Evolutionary conservation across 2,797 vertebrate species (phyloP).

Genomic region (Triplophysa bombifrons): DNA sequence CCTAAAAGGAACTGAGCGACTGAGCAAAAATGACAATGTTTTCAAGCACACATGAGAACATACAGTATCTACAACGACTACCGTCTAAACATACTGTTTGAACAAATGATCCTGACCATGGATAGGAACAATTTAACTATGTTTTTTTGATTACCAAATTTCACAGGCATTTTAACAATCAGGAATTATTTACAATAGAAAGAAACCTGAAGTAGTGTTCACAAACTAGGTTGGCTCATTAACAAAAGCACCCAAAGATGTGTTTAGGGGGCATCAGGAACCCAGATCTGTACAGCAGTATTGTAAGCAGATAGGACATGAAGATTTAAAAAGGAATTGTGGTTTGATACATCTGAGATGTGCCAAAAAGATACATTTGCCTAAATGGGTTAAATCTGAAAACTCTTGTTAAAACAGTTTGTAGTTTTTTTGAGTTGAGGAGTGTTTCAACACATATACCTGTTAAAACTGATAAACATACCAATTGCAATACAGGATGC

Average conservation of each 20-base stretch:
- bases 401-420: not conserved
- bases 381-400: not conserved
- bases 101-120: not conserved
- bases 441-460: not conserved
- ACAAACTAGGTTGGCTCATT: not conserved
- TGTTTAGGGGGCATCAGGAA: constrained; percentile 6
- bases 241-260: not conserved
- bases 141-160: not conserved
- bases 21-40: constrained; percentile 1
- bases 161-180: not conserved
- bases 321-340: not conserved
- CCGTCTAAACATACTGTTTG: not conserved
- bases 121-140: not conserved
- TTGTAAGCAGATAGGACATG: not conserved
- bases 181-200: constrained; percentile 17
- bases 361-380: not conserved
- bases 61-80: not conserved
- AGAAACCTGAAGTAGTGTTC: constrained; percentile 13
- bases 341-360: not conserved
- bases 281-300: constrained; percentile 12
- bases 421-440: not conserved
- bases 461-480: not conserved
- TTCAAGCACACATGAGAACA: constrained; percentile 1
- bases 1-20: not conserved
- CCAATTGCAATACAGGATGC: not conserved